phyloP scores from a whole-genome alignment of 2,888 invertebrate genomes.

The Lochmaea capreae region DNA sequence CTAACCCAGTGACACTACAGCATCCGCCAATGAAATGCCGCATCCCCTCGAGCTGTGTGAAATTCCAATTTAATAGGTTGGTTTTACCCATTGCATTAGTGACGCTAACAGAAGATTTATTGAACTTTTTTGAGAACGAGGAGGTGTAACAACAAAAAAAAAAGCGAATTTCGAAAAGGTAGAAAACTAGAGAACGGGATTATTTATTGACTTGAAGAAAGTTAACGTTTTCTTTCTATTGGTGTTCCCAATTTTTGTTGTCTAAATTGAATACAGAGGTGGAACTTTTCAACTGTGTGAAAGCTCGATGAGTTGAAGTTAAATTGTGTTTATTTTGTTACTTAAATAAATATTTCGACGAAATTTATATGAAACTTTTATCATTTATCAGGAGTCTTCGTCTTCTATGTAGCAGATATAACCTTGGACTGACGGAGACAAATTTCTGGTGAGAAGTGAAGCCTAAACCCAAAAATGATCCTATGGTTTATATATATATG shows the following conservation, averaged over 20 bases:
- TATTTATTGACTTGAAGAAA: slow-evolving; percentile 11
- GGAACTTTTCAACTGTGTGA: too few species aligned
- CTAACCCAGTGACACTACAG: slow-evolving; percentile 12
- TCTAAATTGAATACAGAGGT: background rate
- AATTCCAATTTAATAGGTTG: slow-evolving; percentile 20
- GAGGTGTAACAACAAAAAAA: slow-evolving; percentile 21
- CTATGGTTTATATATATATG: too few species aligned
- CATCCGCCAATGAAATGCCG: slow-evolving; percentile 4
- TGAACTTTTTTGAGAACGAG: slow-evolving; percentile 4
- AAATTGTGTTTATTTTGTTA: too few species aligned
- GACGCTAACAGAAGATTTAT: slow-evolving; percentile 24
- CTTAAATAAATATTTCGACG: too few species aligned
- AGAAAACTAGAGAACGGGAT: slow-evolving; percentile 7
- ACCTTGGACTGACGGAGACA: too few species aligned
- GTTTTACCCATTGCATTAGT: slow-evolving; percentile 29
- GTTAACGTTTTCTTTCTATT: background rate
- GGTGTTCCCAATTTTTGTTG: background rate
- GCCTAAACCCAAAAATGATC: too few species aligned
- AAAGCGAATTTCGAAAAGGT: background rate
- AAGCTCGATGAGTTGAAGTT: too few species aligned
- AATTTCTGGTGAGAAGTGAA: too few species aligned
- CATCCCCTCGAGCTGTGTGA: background rate
- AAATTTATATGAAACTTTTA: too few species aligned
- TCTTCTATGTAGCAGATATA: too few species aligned
- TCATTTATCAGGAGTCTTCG: too few species aligned